Conservation (phyloP, 1,140 invertebrate species). For the Antheraea pernyi region DNA sequence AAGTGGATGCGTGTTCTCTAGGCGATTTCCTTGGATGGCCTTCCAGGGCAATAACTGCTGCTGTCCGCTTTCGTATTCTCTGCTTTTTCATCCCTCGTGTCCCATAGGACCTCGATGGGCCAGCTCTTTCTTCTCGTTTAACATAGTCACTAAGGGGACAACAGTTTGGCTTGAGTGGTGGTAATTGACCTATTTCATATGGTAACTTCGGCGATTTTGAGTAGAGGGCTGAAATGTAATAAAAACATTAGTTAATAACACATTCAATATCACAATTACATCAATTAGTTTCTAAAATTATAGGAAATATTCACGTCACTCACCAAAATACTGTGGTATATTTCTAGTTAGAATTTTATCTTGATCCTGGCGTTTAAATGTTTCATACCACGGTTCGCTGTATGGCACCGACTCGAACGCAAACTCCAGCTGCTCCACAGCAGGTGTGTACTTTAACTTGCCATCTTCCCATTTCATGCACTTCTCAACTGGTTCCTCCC, state of each 20-base stretch:
- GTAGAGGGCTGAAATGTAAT: conserved; percentile 67
- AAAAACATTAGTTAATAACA: conserved; percentile 18
- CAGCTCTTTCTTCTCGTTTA: conserved; percentile 55
- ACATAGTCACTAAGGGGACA: conserved; percentile 67
- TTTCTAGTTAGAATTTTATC: conserved; percentile 80
- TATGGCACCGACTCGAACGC: conserved; percentile 87
- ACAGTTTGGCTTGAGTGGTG: conserved; percentile 79
- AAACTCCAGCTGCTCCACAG: conserved; percentile 84
- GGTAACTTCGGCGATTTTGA: conserved; percentile 85
- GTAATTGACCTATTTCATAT: conserved; percentile 85
- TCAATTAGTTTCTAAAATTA: neutral
- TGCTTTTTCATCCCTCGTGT: conserved; percentile 73
- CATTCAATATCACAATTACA: conserved; percentile 8
- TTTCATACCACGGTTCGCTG: conserved; percentile 88
- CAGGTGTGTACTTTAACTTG: conserved; percentile 77
- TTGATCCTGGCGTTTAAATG: conserved; percentile 87
- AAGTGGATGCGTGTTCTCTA: conserved; percentile 89
- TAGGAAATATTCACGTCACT: conserved; percentile 23
- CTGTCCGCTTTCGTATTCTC: conserved; percentile 54
- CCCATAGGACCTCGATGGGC: conserved; percentile 66
- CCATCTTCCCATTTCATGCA: conserved; percentile 72
- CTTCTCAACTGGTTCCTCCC: conserved; percentile 52
- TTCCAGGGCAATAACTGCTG: conserved; percentile 61
- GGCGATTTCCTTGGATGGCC: conserved; percentile 89
- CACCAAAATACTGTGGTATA: conserved; percentile 73